phyloP scores from a whole-genome alignment of 2,113 vertebrate species.

The Hyperopisus bebe region DNA sequence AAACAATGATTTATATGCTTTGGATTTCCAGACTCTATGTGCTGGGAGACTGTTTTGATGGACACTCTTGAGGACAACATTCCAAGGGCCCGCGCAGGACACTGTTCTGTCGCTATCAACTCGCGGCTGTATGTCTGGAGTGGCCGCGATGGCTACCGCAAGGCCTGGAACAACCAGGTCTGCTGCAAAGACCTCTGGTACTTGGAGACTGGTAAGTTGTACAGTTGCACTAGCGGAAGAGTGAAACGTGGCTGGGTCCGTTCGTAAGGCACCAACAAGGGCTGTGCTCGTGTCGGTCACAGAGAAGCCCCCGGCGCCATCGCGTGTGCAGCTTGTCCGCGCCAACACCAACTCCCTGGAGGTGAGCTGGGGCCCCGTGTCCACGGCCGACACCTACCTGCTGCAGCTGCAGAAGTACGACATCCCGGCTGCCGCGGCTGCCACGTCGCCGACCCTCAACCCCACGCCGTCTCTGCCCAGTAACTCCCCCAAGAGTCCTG shows the following conservation, averaged over 20 bases:
- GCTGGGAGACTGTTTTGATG: conserved; percentile 76
- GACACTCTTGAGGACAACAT: conserved; percentile 75
- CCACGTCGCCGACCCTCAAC: conserved; percentile 55
- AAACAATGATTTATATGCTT: background rate
- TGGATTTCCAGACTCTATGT: conserved; percentile 59
- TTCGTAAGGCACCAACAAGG: background rate
- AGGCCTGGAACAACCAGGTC: conserved; percentile 86
- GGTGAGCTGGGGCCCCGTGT: conserved; percentile 78
- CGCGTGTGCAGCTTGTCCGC: conserved; percentile 75
- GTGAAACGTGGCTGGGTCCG: background rate
- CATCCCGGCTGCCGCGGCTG: conserved; percentile 63
- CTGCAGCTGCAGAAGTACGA: conserved; percentile 82
- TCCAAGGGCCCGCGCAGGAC: conserved; percentile 73
- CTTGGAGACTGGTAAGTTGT: conserved; percentile 71
- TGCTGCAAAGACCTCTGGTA: conserved; percentile 89
- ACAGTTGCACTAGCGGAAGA: no score
- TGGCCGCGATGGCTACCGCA: conserved; percentile 78
- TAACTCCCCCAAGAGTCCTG: conserved; percentile 67
- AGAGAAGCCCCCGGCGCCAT: conserved; percentile 72
- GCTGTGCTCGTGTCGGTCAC: conserved; percentile 12
- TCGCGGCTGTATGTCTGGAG: conserved; percentile 80
- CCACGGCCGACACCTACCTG: conserved; percentile 76
- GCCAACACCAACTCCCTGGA: conserved; percentile 79
- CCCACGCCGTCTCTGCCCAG: conserved; percentile 58
- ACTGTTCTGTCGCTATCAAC: conserved; percentile 77